These are phyloP conservation scores for Eupithecia abbreviata DNA, from an alignment of 2,888 invertebrate species.

Conservation along the genomic window DNA sequence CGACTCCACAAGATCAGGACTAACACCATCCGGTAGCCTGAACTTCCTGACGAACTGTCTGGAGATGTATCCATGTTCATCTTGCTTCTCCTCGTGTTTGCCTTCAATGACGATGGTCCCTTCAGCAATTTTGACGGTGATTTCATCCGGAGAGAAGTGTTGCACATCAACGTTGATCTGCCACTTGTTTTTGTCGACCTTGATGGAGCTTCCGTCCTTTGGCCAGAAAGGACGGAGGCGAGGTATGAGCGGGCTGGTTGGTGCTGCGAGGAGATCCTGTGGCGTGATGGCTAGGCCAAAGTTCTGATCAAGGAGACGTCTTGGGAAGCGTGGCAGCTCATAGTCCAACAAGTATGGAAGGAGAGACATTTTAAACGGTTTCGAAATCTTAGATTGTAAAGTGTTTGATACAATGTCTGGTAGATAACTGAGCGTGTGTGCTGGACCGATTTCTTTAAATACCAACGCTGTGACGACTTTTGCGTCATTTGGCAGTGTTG, in stretches of 20 bases:
- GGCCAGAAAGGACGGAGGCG: conserved; percentile 69
- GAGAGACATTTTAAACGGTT: conserved; percentile 62
- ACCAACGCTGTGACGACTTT: conserved; percentile 5
- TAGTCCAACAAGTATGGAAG: conserved; percentile 70
- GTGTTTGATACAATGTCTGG: conserved; percentile 1
- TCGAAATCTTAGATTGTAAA: neutral
- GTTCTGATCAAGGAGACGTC: conserved; percentile 72
- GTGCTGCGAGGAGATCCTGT: conserved; percentile 66
- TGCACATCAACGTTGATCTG: conserved; percentile 89
- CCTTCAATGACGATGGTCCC: conserved; percentile 88
- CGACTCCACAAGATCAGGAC: conserved; percentile 88
- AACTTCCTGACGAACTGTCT: conserved; percentile 88
- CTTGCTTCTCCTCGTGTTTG: conserved; percentile 90
- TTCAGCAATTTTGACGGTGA: conserved; percentile 89
- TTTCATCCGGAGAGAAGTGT: conserved; percentile 90
- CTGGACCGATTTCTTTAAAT: conserved; percentile 19
- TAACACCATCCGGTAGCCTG: conserved; percentile 87
- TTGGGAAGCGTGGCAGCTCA: conserved; percentile 66
- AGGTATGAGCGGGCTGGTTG: conserved; percentile 58
- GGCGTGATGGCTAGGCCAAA: conserved; percentile 73
- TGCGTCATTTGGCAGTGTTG: conserved; percentile 25
- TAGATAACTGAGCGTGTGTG: conserved; percentile 6
- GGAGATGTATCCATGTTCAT: conserved; percentile 89
- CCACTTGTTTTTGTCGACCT: conserved; percentile 82
- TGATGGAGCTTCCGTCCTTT: conserved; percentile 77